Evolutionary conservation across 2,888 invertebrate genomes (phyloP).

Genomic region (Plagodis dolabraria): DNA sequence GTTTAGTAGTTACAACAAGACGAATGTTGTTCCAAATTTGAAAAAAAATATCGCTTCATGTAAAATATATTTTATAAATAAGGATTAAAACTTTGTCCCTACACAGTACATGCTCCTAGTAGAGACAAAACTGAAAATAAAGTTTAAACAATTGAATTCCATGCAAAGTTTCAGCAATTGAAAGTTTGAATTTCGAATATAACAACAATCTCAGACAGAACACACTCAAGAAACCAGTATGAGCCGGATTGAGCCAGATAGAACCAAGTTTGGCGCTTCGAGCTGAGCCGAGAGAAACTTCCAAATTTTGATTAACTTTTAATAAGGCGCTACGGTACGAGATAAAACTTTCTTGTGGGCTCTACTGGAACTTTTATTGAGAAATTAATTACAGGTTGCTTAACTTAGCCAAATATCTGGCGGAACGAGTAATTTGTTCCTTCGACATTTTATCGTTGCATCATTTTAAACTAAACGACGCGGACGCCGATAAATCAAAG

Average conservation of each 20-base stretch:
- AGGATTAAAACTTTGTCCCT: no score
- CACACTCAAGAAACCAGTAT: conserved; percentile 28
- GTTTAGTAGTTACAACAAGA: no score
- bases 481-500: no score
- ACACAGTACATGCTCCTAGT: no score
- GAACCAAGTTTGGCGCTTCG: conserved; percentile 40
- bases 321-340: conserved; percentile 50
- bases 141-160: neutral
- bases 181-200: conserved; percentile 35
- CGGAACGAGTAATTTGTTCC: no score
- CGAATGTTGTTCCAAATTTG: no score
- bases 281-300: conserved; percentile 39
- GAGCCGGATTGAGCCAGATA: conserved; percentile 16
- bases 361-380: conserved; percentile 28
- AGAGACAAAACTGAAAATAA: neutral
- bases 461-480: no score
- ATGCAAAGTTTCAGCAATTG: conserved; percentile 28
- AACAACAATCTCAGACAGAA: conserved; percentile 32
- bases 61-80: no score
- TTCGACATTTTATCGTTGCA: no score
- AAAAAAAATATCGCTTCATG: no score
- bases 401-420: conserved; percentile 16
- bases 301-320: conserved; percentile 59
- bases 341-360: conserved; percentile 42
- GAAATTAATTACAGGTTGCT: conserved; percentile 33